Evolutionary conservation across 2,888 invertebrate genomes (phyloP).

Genomic region (Agriopis marginaria): DNA sequence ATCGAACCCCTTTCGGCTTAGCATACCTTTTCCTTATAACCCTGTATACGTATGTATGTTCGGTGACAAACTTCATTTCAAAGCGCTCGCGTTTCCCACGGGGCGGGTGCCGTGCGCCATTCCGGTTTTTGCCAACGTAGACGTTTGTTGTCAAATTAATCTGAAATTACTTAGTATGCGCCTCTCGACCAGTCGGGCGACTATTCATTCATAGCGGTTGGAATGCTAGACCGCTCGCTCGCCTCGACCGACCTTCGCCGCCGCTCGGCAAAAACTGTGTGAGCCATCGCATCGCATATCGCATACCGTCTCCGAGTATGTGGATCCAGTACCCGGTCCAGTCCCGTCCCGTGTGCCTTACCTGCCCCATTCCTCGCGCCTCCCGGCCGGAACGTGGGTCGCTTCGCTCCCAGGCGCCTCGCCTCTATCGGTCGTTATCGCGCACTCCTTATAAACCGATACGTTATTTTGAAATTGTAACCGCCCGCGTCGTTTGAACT

Average conservation of each 20-base stretch:
- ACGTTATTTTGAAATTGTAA: constrained; percentile 27
- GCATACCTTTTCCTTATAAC: no score
- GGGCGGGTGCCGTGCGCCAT: constrained; percentile 75
- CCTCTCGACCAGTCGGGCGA: constrained; percentile 76
- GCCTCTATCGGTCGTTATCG: constrained; percentile 20
- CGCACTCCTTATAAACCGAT: constrained; percentile 16
- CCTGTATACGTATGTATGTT: constrained; percentile 14
- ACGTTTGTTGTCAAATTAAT: constrained; percentile 86
- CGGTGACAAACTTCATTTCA: constrained; percentile 70
- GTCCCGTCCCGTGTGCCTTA: constrained; percentile 48
- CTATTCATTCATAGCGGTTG: constrained; percentile 85
- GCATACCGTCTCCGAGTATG: constrained; percentile 68
- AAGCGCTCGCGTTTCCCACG: constrained; percentile 75
- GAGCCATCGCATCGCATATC: constrained; percentile 49
- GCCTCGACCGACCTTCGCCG: constrained; percentile 78
- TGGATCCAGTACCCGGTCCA: constrained; percentile 59
- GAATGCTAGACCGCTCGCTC: constrained; percentile 82
- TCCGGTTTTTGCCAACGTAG: constrained; percentile 83
- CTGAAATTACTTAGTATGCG: constrained; percentile 81
- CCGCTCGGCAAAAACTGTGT: constrained; percentile 67
- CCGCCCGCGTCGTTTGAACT: constrained; percentile 10
- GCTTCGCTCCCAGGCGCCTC: not conserved
- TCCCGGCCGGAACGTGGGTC: not conserved
- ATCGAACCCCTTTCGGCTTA: no score
- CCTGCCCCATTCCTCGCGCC: constrained; percentile 51